Conservation (phyloP, 2,888 invertebrate species). For the Vesta saturnalis region DNA sequence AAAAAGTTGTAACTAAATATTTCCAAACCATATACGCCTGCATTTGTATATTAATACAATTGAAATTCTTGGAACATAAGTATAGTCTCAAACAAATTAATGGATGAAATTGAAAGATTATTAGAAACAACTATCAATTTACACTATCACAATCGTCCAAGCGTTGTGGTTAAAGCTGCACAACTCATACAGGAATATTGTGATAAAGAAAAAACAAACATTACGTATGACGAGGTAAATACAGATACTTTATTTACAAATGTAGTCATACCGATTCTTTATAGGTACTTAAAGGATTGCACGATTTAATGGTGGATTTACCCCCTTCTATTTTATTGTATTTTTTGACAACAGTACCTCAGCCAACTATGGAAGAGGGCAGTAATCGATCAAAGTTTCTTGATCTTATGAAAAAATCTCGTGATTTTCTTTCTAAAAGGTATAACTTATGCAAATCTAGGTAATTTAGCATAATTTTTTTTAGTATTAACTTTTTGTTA, state of each 20-base stretch:
- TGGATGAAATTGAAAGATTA: slow-evolving; percentile 54
- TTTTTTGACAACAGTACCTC: slow-evolving; percentile 57
- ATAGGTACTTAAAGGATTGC: slow-evolving; percentile 54
- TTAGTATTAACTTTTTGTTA: slow-evolving; percentile 41
- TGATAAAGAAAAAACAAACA: slow-evolving; percentile 49
- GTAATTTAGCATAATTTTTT: slow-evolving; percentile 1
- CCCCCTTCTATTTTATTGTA: slow-evolving; percentile 57
- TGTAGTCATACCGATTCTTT: slow-evolving; percentile 19
- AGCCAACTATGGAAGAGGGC: slow-evolving; percentile 49
- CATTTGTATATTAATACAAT: no score
- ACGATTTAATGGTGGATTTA: slow-evolving; percentile 55
- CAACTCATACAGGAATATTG: slow-evolving; percentile 54
- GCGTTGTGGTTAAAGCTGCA: slow-evolving; percentile 54
- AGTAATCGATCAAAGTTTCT: slow-evolving; percentile 19
- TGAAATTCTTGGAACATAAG: no score
- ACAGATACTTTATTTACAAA: not conserved
- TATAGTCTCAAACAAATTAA: not conserved
- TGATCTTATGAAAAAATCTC: slow-evolving; percentile 33
- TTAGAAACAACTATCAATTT: slow-evolving; percentile 56
- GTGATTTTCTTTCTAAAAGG: slow-evolving; percentile 23
- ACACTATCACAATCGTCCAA: slow-evolving; percentile 53
- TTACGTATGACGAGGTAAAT: slow-evolving; percentile 54
- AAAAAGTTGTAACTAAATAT: no score
- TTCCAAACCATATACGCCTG: no score
- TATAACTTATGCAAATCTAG: not conserved